Base-by-base conservation (phyloP, 2,797 vertebrate species). In the Rhabdophis nuchalis region DNA sequence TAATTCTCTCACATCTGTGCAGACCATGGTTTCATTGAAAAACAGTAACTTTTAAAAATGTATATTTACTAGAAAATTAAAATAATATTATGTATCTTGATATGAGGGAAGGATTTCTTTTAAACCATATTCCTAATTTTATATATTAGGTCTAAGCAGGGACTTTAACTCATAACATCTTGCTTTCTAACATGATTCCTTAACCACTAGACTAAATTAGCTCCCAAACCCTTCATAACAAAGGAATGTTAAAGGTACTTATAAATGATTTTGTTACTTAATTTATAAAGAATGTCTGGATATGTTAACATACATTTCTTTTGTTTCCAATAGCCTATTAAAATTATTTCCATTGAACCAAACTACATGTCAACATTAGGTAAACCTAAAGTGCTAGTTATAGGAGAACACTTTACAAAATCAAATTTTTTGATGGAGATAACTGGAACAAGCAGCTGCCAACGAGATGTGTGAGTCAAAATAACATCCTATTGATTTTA, bases 371-470 rank as follows among this genome's bases (percentile, higher is more conserved):
- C 98, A 50, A 97, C 98, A 57, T 95, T 98, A 68, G 99, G 99
- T 86, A 98, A 97, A 96, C 98, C 98, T 92, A 95, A 97, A 1
- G 97, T 98, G 20, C 93, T 96, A 86, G 94, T 99, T 94, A 98
- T 88, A 0, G 99, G 99, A 95, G 93, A 87, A 32, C 98, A 99
- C 96, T 98, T 99, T n/a, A 92, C 93, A 4, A 98, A 98, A n/a
- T 97, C 95, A 57, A 93, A 95, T 95, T 96, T 98, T 95, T 96
- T 96, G 27, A 97, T 99, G 95, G 97, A 97, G 95, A 96, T 99
- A 95, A 97, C 97, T 95, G 97, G 95, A 32, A 93, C 97, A 89
- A 95, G 96, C 93, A 97, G 96, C 96, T 99, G 99, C 94, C 95
- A 94, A 72, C 94, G 97, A 91, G 97, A 96, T 4, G 95, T 98